Conservation (phyloP, 2,797 vertebrate genomes). For the Anguilla marmorata region DNA sequence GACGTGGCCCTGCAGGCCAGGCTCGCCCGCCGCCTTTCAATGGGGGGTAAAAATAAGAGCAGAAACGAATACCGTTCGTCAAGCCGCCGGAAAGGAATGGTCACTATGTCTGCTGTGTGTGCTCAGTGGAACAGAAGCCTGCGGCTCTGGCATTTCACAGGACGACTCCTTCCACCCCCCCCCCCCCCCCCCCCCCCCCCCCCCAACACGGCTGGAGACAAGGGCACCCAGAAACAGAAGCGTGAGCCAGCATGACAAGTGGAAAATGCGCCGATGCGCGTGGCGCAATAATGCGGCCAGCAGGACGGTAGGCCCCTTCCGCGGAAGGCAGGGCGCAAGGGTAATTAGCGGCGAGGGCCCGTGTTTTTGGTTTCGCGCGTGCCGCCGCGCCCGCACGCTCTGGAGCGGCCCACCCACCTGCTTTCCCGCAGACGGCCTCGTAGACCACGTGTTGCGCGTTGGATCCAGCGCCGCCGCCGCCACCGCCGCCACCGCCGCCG, state of each 20-base stretch:
- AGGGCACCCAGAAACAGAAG: background rate
- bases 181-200: background rate
- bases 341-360: background rate
- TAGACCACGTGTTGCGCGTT: conserved; percentile 68
- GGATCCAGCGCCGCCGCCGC: conserved; percentile 67
- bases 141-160: background rate
- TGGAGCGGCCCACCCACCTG: conserved; percentile 74
- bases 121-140: conserved; percentile 51
- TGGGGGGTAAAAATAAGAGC: conserved; percentile 59
- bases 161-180: background rate
- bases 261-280: background rate
- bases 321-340: no score
- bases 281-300: background rate
- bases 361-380: background rate
- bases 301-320: background rate
- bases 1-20: background rate
- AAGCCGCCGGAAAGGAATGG: conserved; percentile 62
- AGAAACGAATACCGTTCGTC: conserved; percentile 52
- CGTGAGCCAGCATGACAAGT: background rate
- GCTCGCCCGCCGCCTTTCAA: background rate
- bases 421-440: conserved; percentile 71
- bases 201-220: background rate
- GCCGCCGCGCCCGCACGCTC: background rate
- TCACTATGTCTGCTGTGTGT: conserved; percentile 60
- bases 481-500: conserved; percentile 66